These are phyloP conservation scores for Sinelater perroti DNA, from an alignment of 2,888 invertebrate genomes.

Conservation along the genomic window DNA sequence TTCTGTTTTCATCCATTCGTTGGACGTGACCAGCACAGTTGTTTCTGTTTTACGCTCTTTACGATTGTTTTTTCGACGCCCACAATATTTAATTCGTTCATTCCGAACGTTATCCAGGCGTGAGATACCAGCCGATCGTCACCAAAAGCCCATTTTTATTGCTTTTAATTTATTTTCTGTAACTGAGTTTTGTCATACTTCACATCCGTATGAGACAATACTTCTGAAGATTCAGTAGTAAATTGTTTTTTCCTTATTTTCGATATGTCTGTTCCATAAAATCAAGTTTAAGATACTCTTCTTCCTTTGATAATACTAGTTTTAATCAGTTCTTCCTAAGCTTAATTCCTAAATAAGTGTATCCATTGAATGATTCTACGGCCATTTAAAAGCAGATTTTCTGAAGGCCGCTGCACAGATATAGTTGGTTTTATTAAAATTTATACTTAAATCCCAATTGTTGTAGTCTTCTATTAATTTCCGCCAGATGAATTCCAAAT, in stretches of 20 bases:
- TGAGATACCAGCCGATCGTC: no score
- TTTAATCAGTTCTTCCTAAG: no score
- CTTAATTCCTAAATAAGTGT: conserved; percentile 2
- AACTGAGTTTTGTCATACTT: neutral
- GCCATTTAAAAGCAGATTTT: neutral
- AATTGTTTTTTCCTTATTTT: neutral
- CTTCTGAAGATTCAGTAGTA: neutral
- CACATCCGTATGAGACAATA: neutral
- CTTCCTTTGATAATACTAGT: no score
- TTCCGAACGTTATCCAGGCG: no score
- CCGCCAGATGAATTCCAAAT: neutral
- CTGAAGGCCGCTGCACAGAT: neutral
- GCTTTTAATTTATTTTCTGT: neutral
- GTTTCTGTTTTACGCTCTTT: neutral
- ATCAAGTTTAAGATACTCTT: no score
- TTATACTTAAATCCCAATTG: neutral
- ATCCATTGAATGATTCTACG: neutral
- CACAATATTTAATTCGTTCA: no score
- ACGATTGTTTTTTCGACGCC: no score
- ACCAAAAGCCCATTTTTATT: neutral
- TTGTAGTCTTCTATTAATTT: conserved; percentile 6
- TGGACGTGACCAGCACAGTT: neutral
- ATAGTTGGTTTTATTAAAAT: neutral
- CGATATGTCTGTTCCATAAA: no score
- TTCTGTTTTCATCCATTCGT: neutral